A percentile compares a stretch with the other conserved stretches of the same genome.
Conservation (phyloP, 2,113 vertebrate species). For the Salvelinus sp. region DNA sequence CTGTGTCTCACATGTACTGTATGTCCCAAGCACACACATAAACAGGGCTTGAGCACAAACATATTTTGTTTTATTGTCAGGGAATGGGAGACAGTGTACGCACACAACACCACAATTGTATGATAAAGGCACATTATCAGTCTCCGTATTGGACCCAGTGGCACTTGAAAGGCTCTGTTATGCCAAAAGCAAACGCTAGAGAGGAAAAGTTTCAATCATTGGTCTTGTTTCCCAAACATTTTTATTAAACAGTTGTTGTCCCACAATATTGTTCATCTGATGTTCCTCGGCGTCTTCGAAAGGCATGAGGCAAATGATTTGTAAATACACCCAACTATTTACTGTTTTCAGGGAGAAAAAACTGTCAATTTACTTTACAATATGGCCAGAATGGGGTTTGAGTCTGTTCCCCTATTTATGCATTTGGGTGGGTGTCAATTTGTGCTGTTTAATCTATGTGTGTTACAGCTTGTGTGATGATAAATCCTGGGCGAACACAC, state of each 20-base stretch:
- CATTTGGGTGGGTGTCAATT: background rate
- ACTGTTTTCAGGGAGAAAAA: background rate
- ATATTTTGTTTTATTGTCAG: background rate
- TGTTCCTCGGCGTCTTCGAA: too few relatives aligned
- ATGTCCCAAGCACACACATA: slow-evolving; percentile 28
- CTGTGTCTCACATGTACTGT: slow-evolving; percentile 21
- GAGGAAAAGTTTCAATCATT: background rate
- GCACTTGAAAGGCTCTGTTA: background rate
- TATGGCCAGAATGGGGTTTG: background rate
- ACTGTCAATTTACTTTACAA: background rate
- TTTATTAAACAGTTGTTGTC: background rate
- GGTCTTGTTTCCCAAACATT: background rate
- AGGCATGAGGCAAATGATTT: background rate
- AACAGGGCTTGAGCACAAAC: background rate
- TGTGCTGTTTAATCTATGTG: background rate
- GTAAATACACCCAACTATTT: background rate
- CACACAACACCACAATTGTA: background rate
- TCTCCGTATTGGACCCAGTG: background rate
- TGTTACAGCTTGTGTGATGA: too few relatives aligned
- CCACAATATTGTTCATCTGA: background rate
- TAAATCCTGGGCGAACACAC: background rate
- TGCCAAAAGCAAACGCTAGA: background rate
- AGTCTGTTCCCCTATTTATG: too few relatives aligned
- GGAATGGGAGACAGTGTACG: background rate
- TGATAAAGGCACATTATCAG: background rate